Conservation (phyloP, 1,140 invertebrate species). For the Venturia canescens region DNA sequence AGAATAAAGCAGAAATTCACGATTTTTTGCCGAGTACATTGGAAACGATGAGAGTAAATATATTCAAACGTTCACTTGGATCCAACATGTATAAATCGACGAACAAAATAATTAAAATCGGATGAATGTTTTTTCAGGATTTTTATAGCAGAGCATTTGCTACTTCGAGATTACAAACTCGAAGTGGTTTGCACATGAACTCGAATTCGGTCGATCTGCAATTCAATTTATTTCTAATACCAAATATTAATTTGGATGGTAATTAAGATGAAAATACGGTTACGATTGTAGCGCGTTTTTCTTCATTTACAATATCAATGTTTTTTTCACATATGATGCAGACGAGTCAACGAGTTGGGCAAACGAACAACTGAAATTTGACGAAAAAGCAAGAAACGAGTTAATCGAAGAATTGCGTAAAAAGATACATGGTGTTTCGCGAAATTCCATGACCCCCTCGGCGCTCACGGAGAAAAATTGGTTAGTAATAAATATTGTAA, state of each 20-base stretch:
- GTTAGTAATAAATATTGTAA: slow-evolving; percentile 67
- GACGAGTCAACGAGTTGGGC: slow-evolving; percentile 75
- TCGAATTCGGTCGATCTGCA: slow-evolving; percentile 78
- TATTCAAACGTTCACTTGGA: slow-evolving; percentile 6
- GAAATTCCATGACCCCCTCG: slow-evolving; percentile 81
- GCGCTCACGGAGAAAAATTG: slow-evolving; percentile 85
- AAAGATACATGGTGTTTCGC: slow-evolving; percentile 83
- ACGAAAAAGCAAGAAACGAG: slow-evolving; percentile 81
- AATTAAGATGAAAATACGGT: slow-evolving; percentile 71
- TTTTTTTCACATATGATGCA: slow-evolving; percentile 55
- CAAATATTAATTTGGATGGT: slow-evolving; percentile 81
- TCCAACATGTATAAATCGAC: no score
- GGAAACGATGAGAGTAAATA: slow-evolving; percentile 81
- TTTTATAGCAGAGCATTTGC: slow-evolving; percentile 82
- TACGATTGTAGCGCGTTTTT: neutral
- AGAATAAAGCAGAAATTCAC: slow-evolving; percentile 84
- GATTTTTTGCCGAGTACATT: slow-evolving; percentile 84
- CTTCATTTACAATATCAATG: slow-evolving; percentile 17
- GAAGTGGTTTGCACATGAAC: slow-evolving; percentile 82
- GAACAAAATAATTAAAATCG: no score
- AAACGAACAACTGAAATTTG: slow-evolving; percentile 69
- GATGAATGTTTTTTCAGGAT: slow-evolving; percentile 70
- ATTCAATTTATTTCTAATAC: slow-evolving; percentile 86
- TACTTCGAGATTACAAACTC: slow-evolving; percentile 83
- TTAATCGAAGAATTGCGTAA: slow-evolving; percentile 82